Base-by-base conservation (phyloP, 2,113 vertebrate genomes). In the Hippocampus guttulatus region DNA sequence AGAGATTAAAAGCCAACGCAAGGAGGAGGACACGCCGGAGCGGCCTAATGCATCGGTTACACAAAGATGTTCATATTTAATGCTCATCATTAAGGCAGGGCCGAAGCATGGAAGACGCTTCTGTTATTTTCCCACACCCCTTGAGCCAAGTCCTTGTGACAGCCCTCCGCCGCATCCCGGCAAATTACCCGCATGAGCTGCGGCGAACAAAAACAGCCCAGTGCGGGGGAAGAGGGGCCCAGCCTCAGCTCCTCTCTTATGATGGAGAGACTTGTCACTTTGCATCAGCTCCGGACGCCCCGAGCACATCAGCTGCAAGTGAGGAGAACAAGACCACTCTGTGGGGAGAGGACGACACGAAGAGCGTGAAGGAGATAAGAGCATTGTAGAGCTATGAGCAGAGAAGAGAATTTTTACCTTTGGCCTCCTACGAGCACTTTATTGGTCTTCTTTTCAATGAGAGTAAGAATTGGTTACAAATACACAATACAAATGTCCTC, bases 141-240 rank as follows among this genome's bases (percentile, higher is more conserved):
- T 92, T 90, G 90, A 92, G 88, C 91, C 91, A 90, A 92, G 90
- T 91, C 84, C 92, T 89, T 89, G 87, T 91, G 92, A 92, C 91
- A 92, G 90, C 90, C 87, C 88, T 92, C 90, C 87, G 81, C 87
- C 88, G 90, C 91, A 91, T 92, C 91, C 91, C 81, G 74, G 89
- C 89, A 91, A 92, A 92, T 92, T 91, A 92, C 88, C 84, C 86
- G 90, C 92, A 91, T 91, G 91, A 92, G 87, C 84, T 89, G 76
- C 80, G 70, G 73, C 60, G 90, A 92, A 92, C 91, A 92, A 92
- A 92, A 92, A 92, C 90, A 92, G 89, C 88, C 85, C 87, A 90
- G 90, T 86, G 87, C 88, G 81, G 88, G 87, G 82, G 88, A 83
- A 85, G 87, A 80, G 84, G 88, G 89, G 88, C 88, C 84, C 86